phyloP scores from a whole-genome alignment of 2,888 invertebrate genomes.

The Beris morrisii region DNA sequence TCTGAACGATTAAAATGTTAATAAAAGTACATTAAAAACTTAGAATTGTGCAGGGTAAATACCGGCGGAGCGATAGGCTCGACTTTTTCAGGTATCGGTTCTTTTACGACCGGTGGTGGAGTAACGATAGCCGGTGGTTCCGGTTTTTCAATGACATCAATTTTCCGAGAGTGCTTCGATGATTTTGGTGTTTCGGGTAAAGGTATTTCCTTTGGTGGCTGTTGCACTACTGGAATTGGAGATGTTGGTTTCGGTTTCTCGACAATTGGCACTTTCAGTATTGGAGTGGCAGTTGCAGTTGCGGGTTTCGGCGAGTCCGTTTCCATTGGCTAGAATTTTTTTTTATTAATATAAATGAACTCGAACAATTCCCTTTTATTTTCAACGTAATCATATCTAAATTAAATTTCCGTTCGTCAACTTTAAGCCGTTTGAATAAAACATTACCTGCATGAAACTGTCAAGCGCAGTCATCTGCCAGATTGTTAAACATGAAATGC shows the following conservation, averaged over 20 bases:
- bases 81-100: conserved; percentile 16
- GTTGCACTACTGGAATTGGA: conserved; percentile 20
- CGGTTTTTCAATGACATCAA: conserved; percentile 37
- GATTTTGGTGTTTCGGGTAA: conserved; percentile 31
- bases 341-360: too few species aligned
- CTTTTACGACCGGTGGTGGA: conserved; percentile 14
- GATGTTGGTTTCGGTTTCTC: conserved; percentile 34
- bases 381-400: too few species aligned
- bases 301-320: conserved; percentile 32
- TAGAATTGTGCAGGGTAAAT: background rate
- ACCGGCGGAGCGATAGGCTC: conserved; percentile 15
- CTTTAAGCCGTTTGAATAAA: conserved; percentile 14
- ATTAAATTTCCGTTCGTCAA: too few species aligned
- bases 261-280: conserved; percentile 13
- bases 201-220: conserved; percentile 12
- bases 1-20: background rate
- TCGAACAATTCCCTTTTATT: too few species aligned
- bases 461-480: conserved; percentile 54
- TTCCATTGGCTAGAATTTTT: conserved; percentile 38
- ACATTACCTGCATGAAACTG: conserved; percentile 53
- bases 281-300: conserved; percentile 1
- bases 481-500: conserved; percentile 31
- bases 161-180: conserved; percentile 32
- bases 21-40: background rate
- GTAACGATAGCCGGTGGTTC: conserved; percentile 35